Evolutionary conservation across 2,888 invertebrate species (phyloP).

Genomic region (Neocrepidodera transversa): DNA sequence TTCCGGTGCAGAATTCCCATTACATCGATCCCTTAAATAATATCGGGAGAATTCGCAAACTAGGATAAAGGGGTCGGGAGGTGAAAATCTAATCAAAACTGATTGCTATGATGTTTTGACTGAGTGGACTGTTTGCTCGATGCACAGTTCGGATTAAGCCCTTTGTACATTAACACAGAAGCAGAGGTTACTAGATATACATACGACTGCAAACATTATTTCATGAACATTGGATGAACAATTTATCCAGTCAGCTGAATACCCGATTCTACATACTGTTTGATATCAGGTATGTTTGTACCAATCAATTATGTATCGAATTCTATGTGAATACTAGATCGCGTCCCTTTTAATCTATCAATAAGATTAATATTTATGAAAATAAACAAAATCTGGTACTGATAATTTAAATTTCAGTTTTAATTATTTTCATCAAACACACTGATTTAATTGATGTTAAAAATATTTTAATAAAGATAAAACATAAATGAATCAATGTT

Average conservation of each 20-base stretch:
- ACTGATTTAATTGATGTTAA: too few relatives aligned
- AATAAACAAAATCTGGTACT: background rate
- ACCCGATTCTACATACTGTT: conserved; percentile 37
- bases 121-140: conserved; percentile 57
- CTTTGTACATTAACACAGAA: conserved; percentile 54
- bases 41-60: conserved; percentile 33
- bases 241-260: conserved; percentile 49
- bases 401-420: too few relatives aligned
- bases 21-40: conserved; percentile 30
- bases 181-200: conserved; percentile 52
- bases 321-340: background rate
- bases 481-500: too few relatives aligned
- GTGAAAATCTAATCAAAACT: conserved; percentile 60
- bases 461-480: too few relatives aligned
- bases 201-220: conserved; percentile 51
- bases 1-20: conserved; percentile 47
- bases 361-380: background rate
- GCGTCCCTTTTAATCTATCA: background rate
- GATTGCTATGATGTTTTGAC: conserved; percentile 62
- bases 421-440: too few relatives aligned
- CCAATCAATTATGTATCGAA: conserved; percentile 16
- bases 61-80: conserved; percentile 46
- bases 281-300: conserved; percentile 28
- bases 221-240: conserved; percentile 49
- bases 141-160: conserved; percentile 53